phyloP scores from a whole-genome alignment of 2,797 vertebrate species.

The Ambastaia sidthimunki region DNA sequence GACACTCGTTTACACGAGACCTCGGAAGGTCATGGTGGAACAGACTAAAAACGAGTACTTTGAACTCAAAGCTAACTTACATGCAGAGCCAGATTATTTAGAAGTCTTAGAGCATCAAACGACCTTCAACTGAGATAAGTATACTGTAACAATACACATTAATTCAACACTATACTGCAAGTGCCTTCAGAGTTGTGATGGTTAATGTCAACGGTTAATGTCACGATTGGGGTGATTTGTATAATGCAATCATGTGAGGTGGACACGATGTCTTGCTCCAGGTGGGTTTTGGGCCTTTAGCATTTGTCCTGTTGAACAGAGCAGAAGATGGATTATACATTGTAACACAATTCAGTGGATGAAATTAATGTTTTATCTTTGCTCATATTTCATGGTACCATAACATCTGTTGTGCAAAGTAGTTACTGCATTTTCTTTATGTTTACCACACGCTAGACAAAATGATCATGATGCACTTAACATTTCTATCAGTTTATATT shows the following conservation, averaged over 20 bases:
- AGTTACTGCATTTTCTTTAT: slow-evolving; percentile 66
- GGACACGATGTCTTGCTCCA: slow-evolving; percentile 11
- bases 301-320: background rate
- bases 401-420: slow-evolving; percentile 62
- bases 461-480: slow-evolving; percentile 24
- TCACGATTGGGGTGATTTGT: background rate
- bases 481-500: slow-evolving; percentile 25
- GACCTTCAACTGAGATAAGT: slow-evolving; percentile 76
- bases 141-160: slow-evolving; percentile 40
- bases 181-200: slow-evolving; percentile 84
- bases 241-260: background rate
- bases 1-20: slow-evolving; percentile 91
- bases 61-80: slow-evolving; percentile 97
- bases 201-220: background rate
- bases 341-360: background rate
- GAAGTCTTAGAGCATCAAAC: slow-evolving; percentile 98
- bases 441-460: background rate
- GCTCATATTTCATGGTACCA: slow-evolving; percentile 25
- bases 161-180: slow-evolving; percentile 69
- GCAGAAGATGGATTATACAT: slow-evolving; percentile 25
- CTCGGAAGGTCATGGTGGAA: slow-evolving; percentile 93
- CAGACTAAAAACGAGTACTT: slow-evolving; percentile 99
- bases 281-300: slow-evolving; percentile 11
- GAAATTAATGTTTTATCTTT: slow-evolving; percentile 56
- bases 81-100: slow-evolving; percentile 95